Percentiles rank a stretch among this genome's conserved stretches.
Evolutionary conservation across 2,888 invertebrate genomes (phyloP).

Genomic region (Oeneis ivallda): DNA sequence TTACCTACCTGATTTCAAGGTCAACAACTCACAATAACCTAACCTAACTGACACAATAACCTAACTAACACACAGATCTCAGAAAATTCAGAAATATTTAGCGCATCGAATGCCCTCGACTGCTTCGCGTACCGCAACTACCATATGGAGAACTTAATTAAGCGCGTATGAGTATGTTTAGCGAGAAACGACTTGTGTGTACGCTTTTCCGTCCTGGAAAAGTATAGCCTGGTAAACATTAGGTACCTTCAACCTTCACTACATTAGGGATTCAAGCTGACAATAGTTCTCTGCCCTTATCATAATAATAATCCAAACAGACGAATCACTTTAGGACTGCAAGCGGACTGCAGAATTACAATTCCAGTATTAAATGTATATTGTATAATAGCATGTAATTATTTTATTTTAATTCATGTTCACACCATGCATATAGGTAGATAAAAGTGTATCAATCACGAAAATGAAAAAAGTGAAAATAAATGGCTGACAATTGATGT

Average conservation of each 20-base stretch:
- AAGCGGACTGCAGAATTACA: too few species aligned
- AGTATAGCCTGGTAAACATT: background rate
- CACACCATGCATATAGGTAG: too few species aligned
- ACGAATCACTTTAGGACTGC: too few species aligned
- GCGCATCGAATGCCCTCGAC: background rate
- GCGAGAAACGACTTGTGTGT: conserved; percentile 21
- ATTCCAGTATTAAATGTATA: too few species aligned
- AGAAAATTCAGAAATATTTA: conserved; percentile 7
- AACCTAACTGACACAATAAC: background rate
- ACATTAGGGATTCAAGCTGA: background rate
- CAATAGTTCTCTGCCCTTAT: too few species aligned
- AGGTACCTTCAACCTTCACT: background rate
- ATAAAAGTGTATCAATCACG: too few species aligned
- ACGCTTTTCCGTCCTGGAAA: background rate
- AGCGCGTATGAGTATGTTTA: conserved; percentile 21
- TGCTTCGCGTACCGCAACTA: conserved; percentile 9
- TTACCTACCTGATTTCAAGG: background rate
- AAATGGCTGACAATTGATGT: too few species aligned
- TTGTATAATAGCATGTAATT: too few species aligned
- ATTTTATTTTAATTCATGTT: too few species aligned
- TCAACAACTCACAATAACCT: background rate
- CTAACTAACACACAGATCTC: background rate
- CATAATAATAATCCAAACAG: too few species aligned
- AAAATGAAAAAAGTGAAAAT: too few species aligned
- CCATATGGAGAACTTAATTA: conserved; percentile 17